Conservation (phyloP, 2,797 vertebrate genomes). For the Pseudochaenichthys georgianus region DNA sequence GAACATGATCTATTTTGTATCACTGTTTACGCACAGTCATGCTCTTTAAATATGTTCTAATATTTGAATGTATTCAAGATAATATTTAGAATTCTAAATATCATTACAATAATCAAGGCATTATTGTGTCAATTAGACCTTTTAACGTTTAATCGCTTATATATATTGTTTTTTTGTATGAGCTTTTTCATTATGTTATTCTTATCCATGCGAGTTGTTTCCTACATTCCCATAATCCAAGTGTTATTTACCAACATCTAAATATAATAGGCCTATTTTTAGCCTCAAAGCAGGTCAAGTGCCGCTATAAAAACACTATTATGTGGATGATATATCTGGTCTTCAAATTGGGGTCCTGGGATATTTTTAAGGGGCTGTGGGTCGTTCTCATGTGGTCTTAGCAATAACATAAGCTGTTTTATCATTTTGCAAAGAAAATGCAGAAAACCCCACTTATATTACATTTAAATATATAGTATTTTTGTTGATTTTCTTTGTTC, state of each 20-base stretch:
- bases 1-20: constrained; percentile 26
- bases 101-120: not conserved
- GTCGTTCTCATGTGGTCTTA: not conserved
- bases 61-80: not conserved
- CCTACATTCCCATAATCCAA: not conserved
- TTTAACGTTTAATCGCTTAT: not conserved
- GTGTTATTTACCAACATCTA: not conserved
- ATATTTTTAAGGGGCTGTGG: not conserved
- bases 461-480: not conserved
- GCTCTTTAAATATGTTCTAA: not conserved
- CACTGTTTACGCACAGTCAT: not conserved
- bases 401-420: not conserved
- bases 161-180: not conserved
- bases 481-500: not conserved
- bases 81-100: not conserved
- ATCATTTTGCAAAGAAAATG: not conserved
- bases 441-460: not conserved
- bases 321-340: not conserved
- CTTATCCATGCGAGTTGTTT: not conserved
- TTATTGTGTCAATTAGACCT: not conserved
- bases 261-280: constrained; percentile 5
- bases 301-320: not conserved
- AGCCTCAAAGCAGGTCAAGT: not conserved
- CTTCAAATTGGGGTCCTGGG: not conserved
- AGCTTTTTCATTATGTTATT: not conserved